A percentile compares a stretch with the other conserved stretches of the same genome.
phyloP scores from a whole-genome alignment of 2,797 vertebrate genomes.

The Anabas testudineus region DNA sequence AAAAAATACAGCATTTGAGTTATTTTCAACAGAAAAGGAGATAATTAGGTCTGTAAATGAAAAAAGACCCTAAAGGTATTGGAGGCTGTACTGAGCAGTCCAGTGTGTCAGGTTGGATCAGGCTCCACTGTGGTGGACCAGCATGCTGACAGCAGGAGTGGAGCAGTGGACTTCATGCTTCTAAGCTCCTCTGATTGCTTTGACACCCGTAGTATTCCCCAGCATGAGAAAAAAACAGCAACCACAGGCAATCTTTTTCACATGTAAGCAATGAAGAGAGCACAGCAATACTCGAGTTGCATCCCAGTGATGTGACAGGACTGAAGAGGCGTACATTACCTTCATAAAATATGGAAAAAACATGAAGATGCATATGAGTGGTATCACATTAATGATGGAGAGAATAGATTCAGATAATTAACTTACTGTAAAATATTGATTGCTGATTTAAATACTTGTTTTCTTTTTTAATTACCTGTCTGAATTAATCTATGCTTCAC shows the following conservation, averaged over 20 bases:
- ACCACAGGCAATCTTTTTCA: conserved; percentile 31
- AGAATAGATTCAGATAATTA: not conserved
- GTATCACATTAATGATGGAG: not conserved
- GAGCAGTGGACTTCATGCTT: conserved; percentile 54
- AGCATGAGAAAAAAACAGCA: conserved; percentile 29
- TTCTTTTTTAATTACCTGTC: not conserved
- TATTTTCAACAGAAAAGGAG: conserved; percentile 37
- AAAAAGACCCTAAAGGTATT: conserved; percentile 32
- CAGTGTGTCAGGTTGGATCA: conserved; percentile 69
- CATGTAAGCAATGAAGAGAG: conserved; percentile 26
- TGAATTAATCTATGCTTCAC: not conserved
- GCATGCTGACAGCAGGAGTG: conserved; percentile 66
- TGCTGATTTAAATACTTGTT: not conserved
- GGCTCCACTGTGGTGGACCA: conserved; percentile 38
- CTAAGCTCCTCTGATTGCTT: conserved; percentile 64
- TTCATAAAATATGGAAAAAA: conserved; percentile 38
- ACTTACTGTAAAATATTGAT: not conserved
- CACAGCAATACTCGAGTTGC: conserved; percentile 5
- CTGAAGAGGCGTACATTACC: not conserved
- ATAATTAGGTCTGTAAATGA: conserved; percentile 49
- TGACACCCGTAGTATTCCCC: conserved; percentile 69
- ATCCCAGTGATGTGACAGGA: conserved; percentile 17
- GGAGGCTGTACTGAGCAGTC: conserved; percentile 35
- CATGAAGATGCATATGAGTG: conserved; percentile 1
- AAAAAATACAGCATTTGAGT: conserved; percentile 21